Evolutionary conservation across 2,797 vertebrate species (phyloP).

Genomic region (Aulostomus chinensis): DNA sequence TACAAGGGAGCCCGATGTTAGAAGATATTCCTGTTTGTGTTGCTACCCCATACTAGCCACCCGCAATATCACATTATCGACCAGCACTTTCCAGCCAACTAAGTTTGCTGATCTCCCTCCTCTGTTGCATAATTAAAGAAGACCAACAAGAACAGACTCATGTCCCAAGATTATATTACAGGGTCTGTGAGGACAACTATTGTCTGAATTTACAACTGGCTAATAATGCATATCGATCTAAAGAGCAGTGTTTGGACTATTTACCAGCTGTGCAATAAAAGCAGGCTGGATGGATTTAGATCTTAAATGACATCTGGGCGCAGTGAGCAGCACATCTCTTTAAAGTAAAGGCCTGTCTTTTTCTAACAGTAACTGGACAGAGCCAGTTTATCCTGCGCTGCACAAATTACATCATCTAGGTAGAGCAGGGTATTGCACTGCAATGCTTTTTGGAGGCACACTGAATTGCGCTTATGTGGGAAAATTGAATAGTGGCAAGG

Average conservation of each 20-base stretch:
- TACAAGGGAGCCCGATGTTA: constrained; percentile 4
- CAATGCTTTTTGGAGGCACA: constrained; percentile 29
- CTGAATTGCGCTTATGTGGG: constrained; percentile 16
- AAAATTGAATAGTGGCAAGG: background rate
- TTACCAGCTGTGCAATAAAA: constrained; percentile 9
- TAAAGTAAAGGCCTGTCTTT: constrained; percentile 21
- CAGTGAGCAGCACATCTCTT: constrained; percentile 26
- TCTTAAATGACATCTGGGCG: constrained; percentile 35
- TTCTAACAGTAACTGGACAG: constrained; percentile 40
- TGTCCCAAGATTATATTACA: constrained; percentile 71
- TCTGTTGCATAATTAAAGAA: constrained; percentile 79
- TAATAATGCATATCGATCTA: constrained; percentile 59
- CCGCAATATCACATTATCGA: constrained; percentile 62
- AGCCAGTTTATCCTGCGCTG: constrained; percentile 52
- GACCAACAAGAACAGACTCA: constrained; percentile 56
- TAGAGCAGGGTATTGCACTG: constrained; percentile 36
- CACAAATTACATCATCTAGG: constrained; percentile 63
- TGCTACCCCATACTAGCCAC: constrained; percentile 47
- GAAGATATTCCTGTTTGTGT: constrained; percentile 34
- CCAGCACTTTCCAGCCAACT: constrained; percentile 41
- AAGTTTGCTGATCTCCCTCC: constrained; percentile 54
- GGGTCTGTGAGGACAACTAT: constrained; percentile 50
- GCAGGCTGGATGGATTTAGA: constrained; percentile 4
- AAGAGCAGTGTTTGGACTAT: constrained; percentile 25
- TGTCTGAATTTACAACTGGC: constrained; percentile 57